Base-by-base conservation (phyloP, 1,140 invertebrate genomes). In the Drosophila dunni region DNA sequence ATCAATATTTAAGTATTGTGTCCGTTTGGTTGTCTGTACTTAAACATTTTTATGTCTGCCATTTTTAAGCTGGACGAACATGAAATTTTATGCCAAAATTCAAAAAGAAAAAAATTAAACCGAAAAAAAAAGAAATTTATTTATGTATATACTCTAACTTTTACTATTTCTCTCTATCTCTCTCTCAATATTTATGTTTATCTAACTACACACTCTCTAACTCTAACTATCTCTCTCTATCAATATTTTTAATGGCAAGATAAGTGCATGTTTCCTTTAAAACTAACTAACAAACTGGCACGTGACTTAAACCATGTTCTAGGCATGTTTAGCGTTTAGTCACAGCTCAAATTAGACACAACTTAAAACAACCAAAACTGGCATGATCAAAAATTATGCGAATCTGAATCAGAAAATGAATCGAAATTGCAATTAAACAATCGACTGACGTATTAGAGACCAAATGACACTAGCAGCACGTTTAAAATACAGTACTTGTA, bases 1-100 rank as follows among this genome's bases (percentile, higher is more conserved):
- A 76, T 66, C 76, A 79, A 81, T 89, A 89, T 72, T 88, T 88
- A 89, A 88, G 84, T 86, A 86, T 88, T 89, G 80, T 88, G 88
- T 91, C 82, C 83, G 83, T 82, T 79, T 86, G 90, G 90, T 91
- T 91, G 90, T 91, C 90, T 91, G 90, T 91, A 81, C 90, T 88
- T 91, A 90, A 91, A 91, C 90, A 91, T 91, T 91, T 91, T 91
- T 91, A 91, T 91, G 90, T 85, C 90, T 91, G 78, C 90, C 90
- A 91, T 84, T 83, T 51, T 68, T 78, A 69, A 78, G 65, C 82
- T 86, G 79, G 81, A 81, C 69, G 48, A 81, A 67, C 61, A 71
- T 88, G 15, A 58, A 83, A 86, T 88, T 86, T 29, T 79, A 75
- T 88, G 78, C 69, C 88, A 90, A 90, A 90, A 81, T 71, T 67